Evolutionary conservation across 1,140 invertebrate species (phyloP).

Genomic region (Lordiphosa clarofinis): DNA sequence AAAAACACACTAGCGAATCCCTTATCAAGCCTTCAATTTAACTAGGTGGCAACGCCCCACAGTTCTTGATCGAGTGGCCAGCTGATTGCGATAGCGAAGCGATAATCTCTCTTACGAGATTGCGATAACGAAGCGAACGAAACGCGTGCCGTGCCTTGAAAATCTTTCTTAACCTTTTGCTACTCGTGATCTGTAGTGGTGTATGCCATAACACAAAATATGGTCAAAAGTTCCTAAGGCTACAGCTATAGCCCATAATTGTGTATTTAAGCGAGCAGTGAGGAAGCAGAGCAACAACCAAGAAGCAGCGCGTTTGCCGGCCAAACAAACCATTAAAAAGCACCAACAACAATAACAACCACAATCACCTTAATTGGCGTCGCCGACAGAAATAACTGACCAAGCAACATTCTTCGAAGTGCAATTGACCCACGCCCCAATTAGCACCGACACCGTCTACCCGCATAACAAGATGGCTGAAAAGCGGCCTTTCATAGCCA

Average conservation of each 20-base stretch:
- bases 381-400: constrained; percentile 34
- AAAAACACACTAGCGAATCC: too few species aligned
- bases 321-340: constrained; percentile 5
- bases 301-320: neutral
- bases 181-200: too few species aligned
- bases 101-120: constrained; percentile 21
- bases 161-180: constrained; percentile 32
- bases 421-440: constrained; percentile 36
- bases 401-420: constrained; percentile 35
- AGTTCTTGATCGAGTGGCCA: constrained; percentile 22
- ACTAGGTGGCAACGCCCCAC: neutral
- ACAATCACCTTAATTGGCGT: constrained; percentile 20
- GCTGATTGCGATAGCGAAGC: constrained; percentile 15
- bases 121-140: constrained; percentile 34
- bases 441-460: constrained; percentile 16
- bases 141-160: constrained; percentile 46
- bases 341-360: too few species aligned
- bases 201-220: too few species aligned
- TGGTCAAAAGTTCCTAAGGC: too few species aligned
- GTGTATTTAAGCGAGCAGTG: too few species aligned
- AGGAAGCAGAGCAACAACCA: too few species aligned
- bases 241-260: too few species aligned
- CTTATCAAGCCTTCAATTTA: neutral
- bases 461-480: constrained; percentile 12
- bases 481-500: constrained; percentile 44